Conservation (phyloP, 1,140 invertebrate genomes). For the Drosophila pectinifera region DNA sequence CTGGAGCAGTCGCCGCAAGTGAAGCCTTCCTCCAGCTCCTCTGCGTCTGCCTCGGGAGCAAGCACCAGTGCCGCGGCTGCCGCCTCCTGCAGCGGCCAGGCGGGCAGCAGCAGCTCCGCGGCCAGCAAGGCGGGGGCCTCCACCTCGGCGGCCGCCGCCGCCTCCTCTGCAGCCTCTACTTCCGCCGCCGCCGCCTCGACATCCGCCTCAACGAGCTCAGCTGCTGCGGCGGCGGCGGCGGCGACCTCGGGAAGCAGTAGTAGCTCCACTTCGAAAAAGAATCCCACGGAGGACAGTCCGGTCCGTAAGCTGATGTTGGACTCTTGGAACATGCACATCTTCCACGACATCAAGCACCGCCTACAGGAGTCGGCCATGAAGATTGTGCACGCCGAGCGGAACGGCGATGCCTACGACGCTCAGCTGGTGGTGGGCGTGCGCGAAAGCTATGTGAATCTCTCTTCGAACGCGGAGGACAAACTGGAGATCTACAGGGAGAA, state of each 20-base stretch:
- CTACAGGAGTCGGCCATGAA: constrained; percentile 99
- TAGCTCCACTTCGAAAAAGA: constrained; percentile 87
- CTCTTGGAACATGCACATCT: constrained; percentile 99
- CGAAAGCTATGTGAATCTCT: constrained; percentile 98
- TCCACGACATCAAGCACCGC: constrained; percentile 96
- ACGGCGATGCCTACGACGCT: constrained; percentile 98
- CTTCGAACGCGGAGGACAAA: constrained; percentile 96
- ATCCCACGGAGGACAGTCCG: constrained; percentile 93
- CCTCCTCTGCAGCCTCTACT: constrained; percentile 59
- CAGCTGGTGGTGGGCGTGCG: constrained; percentile 98
- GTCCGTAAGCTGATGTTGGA: constrained; percentile 98
- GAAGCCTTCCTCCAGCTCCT: constrained; percentile 61
- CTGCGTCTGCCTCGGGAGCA: constrained; percentile 49
- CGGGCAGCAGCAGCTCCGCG: constrained; percentile 53
- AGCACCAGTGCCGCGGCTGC: constrained; percentile 61
- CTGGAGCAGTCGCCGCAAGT: constrained; percentile 92
- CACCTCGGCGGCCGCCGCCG: constrained; percentile 76
- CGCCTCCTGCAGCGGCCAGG: constrained; percentile 39
- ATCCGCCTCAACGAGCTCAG: constrained; percentile 82
- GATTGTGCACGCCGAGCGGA: constrained; percentile 97
- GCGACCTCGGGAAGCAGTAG: constrained; percentile 55
- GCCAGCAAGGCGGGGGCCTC: constrained; percentile 48
- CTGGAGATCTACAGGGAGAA: constrained; percentile 98
- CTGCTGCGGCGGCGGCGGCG: constrained; percentile 70
- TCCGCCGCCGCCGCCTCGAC: constrained; percentile 77